Base-by-base conservation (phyloP, 2,888 invertebrate species). In the Shargacucullia verbasci region DNA sequence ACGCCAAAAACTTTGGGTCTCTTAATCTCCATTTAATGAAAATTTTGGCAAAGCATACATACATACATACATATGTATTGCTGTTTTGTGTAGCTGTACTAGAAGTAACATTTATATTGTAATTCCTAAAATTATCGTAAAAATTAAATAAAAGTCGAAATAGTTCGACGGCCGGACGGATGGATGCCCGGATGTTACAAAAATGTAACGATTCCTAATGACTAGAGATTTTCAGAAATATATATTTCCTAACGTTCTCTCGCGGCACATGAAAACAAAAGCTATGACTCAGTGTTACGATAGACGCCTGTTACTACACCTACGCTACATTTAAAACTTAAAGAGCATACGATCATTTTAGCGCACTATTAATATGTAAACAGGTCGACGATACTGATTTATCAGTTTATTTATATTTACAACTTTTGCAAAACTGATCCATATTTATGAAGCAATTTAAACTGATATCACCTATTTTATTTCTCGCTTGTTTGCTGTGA, bases 131-230 rank as follows among this genome's bases (percentile, higher is more conserved):
- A n/a, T n/a, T 14, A 8, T 34, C 10, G 44, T 54, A 45, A 55
- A 45, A 54, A 31, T 13, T 13, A 12, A 59, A 65, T 31, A 65
- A 46, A 0, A 43, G 49, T 49, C 37, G 34, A 20, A 34, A 53
- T 38, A 50, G 27, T 37, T 31, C 29, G 35, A 44, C 41, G 52
- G 43, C 38, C 43, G 59, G 63, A 59, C 59, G 70, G 60, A 58
- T 43, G 54, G 39, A 56, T 46, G 41, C 53, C 73, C 70, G 72
- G 73, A 73, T 73, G 74, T 73, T 73, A 58, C 74, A 70, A 73
- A 73, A 7, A 68, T 59, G 59, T 60, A 65, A 56, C 49, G 55
- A 53, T 70, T 64, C 64, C 55, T 68, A 73, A 73, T 70, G 75
- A 72, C 67, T 65, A 37, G 44, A 35, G 57, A 46, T 33, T 41